Conservation (phyloP, 2,113 vertebrate species). For the Irena cyanogastra region DNA sequence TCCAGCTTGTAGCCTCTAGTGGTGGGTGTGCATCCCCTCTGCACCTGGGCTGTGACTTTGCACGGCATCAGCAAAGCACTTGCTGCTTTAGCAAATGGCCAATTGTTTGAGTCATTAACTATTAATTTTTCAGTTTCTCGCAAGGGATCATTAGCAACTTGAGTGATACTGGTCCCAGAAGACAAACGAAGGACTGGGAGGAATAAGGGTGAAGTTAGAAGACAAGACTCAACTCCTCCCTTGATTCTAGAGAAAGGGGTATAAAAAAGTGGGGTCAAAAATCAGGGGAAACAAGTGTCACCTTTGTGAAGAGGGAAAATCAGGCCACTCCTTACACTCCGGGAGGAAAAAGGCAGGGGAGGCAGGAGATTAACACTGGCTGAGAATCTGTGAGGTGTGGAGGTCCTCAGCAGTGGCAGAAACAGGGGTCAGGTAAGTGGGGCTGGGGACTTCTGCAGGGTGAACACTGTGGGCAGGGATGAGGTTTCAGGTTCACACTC, state of each 20-base stretch:
- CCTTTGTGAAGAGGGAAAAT: background rate
- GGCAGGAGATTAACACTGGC: background rate
- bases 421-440: background rate
- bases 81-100: background rate
- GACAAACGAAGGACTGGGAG: background rate
- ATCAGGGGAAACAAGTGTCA: background rate
- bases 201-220: background rate
- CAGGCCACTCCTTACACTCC: background rate
- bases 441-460: background rate
- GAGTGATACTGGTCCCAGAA: background rate
- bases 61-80: background rate
- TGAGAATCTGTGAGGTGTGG: fast-evolving
- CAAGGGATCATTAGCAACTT: background rate
- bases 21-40: background rate
- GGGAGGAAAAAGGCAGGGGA: background rate
- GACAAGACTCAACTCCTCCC: background rate
- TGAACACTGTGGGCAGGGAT: background rate
- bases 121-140: background rate
- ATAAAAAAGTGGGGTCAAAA: background rate
- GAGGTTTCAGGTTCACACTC: background rate
- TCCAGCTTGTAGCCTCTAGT: background rate
- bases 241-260: background rate
- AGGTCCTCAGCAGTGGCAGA: background rate
- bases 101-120: background rate
- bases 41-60: background rate